Evolutionary conservation across 2,797 vertebrate genomes (phyloP), one percentile per base, ranked within the genome.

Genomic region (Alauda arvensis): DNA sequence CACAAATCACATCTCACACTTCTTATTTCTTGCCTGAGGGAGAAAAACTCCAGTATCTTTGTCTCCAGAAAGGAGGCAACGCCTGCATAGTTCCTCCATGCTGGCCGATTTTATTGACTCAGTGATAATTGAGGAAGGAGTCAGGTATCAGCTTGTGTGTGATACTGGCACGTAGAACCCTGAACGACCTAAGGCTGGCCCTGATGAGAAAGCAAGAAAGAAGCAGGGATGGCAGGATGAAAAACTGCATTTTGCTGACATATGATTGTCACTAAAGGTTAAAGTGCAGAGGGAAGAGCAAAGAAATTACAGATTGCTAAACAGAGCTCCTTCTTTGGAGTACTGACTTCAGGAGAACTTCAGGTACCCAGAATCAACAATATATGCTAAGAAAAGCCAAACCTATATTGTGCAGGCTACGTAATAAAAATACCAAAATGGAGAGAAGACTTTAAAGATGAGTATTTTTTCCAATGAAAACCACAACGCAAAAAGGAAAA

Each of bases 1-100:
- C 83, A 78, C 77, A 88, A 75, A 77, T 93, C 61, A 43, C 48
- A 87, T 91, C 83, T 85, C 43, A 9, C 61, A 66, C 68, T 93
- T 93, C 74, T 88, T 25, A 34, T 71, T 93, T 89, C 52, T 92
- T 2, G 79, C 92, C 91, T 59, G 26, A 34, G 68, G 90, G 83
- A 70, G 57, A 77, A 87, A 85, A 91, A 52, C 88, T 63, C 59
- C 42, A 31, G 39, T 92, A 80, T 86, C 89, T 91, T 94, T 93
- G 85, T 90, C 90, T 94, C 57, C 31, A 82, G 66, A 91, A 83
- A 81, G 29, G 40, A 89, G 90, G 83, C 88, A 92, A 93, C 68
- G 53, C 90, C 90, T 94, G 53, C 65, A n/a, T 55, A 87, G 85
- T 65, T 92, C 61, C 57, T 48, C 55, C 19, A 4, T 90, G 71